A percentile compares a stretch with the other conserved stretches of the same genome.
phyloP scores from a whole-genome alignment of 2,888 invertebrate genomes.

The Encarsia formosa region DNA sequence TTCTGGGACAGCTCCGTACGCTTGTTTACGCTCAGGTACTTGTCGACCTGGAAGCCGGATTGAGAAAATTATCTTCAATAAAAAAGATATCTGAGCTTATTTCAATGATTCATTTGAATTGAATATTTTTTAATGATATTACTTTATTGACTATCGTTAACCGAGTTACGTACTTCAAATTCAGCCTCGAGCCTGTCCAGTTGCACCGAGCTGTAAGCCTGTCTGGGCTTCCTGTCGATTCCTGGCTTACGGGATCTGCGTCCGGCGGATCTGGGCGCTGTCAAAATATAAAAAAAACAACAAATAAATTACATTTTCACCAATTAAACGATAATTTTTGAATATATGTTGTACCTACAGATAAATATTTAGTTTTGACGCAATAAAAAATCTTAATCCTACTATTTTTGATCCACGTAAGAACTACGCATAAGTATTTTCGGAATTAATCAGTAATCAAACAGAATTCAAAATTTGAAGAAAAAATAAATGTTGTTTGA shows the following conservation, averaged over 20 bases:
- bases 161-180: conserved; percentile 77
- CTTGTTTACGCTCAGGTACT: conserved; percentile 93
- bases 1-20: conserved; percentile 89
- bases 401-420: no score
- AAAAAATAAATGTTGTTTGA: no score
- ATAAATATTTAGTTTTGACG: not conserved
- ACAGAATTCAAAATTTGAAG: no score
- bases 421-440: no score
- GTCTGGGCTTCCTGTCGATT: conserved; percentile 89
- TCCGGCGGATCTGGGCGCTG: conserved; percentile 73
- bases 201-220: conserved; percentile 94
- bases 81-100: not conserved
- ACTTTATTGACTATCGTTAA: no score
- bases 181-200: conserved; percentile 87
- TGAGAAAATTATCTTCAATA: not conserved
- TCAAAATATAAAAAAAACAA: conserved; percentile 35
- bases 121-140: no score
- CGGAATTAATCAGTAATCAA: no score
- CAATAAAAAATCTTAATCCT: no score
- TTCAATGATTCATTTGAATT: not conserved
- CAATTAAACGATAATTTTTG: no score
- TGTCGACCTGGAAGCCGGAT: conserved; percentile 64
- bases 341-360: not conserved
- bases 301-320: not conserved
- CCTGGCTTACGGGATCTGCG: conserved; percentile 82